These are phyloP conservation scores for Hydrotaea diabolus DNA, from an alignment of 2,888 invertebrate species.

Conservation along the genomic window DNA sequence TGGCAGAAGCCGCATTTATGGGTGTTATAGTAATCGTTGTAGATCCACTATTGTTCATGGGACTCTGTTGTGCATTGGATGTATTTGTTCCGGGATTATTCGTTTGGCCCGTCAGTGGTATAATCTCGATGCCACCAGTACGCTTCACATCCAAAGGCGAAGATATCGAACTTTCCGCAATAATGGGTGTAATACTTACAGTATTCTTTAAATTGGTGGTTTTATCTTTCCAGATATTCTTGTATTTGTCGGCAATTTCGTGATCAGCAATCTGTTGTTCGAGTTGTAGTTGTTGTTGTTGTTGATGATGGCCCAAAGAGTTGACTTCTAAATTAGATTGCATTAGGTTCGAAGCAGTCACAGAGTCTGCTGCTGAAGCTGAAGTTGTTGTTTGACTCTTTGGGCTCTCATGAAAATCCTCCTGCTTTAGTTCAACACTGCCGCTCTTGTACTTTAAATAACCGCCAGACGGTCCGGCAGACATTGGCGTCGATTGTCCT, in stretches of 20 bases:
- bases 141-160: constrained; percentile 74
- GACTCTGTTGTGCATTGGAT: constrained; percentile 73
- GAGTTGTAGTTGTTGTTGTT: constrained; percentile 75
- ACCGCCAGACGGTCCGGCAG: constrained; percentile 56
- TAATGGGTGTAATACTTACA: constrained; percentile 79
- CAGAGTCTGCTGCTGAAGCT: constrained; percentile 62
- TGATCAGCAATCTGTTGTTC: constrained; percentile 68
- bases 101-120: constrained; percentile 85
- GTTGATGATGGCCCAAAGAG: constrained; percentile 82
- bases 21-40: constrained; percentile 94
- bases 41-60: constrained; percentile 82
- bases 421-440: constrained; percentile 73
- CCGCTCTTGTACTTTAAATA: constrained; percentile 70
- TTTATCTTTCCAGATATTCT: constrained; percentile 80
- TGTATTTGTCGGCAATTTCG: constrained; percentile 79
- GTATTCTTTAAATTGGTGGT: constrained; percentile 77
- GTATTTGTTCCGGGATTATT: constrained; percentile 35
- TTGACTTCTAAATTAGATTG: constrained; percentile 75
- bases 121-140: constrained; percentile 87
- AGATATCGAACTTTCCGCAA: constrained; percentile 65
- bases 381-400: constrained; percentile 78
- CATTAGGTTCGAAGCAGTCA: constrained; percentile 79
- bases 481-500: constrained; percentile 2
- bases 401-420: constrained; percentile 84
- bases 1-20: constrained; percentile 80